phyloP scores from a whole-genome alignment of 2,797 vertebrate genomes.

The Rhodeus uyekii region DNA sequence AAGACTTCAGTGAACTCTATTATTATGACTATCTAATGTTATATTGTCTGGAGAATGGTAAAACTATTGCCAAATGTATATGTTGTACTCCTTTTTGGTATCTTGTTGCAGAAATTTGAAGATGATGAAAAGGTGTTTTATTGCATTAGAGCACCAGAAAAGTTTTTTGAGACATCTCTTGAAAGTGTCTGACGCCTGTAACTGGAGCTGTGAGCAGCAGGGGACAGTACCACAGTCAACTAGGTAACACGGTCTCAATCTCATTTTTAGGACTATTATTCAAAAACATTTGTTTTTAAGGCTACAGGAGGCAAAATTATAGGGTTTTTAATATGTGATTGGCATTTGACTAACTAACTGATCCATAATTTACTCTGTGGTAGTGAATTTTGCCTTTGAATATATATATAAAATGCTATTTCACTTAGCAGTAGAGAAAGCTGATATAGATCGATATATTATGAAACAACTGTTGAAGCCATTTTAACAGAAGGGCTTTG shows the following conservation, averaged over 20 bases:
- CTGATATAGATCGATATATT: too few species aligned
- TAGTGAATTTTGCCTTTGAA: not conserved
- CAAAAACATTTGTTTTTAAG: not conserved
- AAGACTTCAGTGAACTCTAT: not conserved
- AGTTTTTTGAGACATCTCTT: slow-evolving; percentile 81
- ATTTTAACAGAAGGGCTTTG: not conserved
- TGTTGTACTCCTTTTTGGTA: not conserved
- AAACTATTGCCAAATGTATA: not conserved
- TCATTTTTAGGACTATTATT: not conserved
- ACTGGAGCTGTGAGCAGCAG: slow-evolving; percentile 74
- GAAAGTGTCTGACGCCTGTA: slow-evolving; percentile 77
- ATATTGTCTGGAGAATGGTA: not conserved
- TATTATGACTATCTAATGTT: not conserved
- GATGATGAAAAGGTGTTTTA: slow-evolving; percentile 79
- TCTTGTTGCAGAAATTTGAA: slow-evolving; percentile 68
- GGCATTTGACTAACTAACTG: too few species aligned
- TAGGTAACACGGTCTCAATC: slow-evolving; percentile 58
- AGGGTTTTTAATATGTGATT: not conserved
- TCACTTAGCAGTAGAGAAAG: too few species aligned
- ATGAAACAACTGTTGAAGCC: not conserved
- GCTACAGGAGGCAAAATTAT: not conserved
- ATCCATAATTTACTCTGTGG: not conserved
- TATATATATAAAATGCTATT: too few species aligned
- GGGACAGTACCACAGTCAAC: slow-evolving; percentile 69
- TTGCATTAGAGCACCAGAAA: slow-evolving; percentile 80